Evolutionary conservation across 92 coral and sea anemone genomes (phyloP).

Genomic region (Heteractis magnifica): DNA sequence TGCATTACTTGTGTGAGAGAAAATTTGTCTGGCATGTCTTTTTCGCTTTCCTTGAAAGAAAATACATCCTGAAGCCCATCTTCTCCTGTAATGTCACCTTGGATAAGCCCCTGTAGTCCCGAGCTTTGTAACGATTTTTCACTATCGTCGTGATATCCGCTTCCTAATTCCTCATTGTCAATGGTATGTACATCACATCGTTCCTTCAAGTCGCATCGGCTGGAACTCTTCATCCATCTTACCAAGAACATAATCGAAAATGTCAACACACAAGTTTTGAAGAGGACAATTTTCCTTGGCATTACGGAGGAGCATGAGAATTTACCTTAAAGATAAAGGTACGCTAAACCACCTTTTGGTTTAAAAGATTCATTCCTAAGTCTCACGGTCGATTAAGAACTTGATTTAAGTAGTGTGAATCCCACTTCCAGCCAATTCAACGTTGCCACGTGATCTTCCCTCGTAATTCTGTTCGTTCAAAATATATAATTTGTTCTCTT

Average conservation of each 20-base stretch:
- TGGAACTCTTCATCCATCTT: neutral
- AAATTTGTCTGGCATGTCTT: neutral
- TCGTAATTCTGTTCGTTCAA: too few species aligned
- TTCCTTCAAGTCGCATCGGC: neutral
- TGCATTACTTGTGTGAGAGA: neutral
- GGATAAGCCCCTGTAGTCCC: neutral
- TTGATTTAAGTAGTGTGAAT: neutral
- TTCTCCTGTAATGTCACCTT: neutral
- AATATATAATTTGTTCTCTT: too few species aligned
- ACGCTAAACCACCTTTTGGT: neutral
- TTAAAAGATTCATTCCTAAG: neutral
- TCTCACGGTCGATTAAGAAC: neutral
- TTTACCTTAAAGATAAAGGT: neutral
- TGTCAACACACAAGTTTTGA: neutral
- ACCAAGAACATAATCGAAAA: neutral
- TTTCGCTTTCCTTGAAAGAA: neutral
- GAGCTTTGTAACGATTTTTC: neutral
- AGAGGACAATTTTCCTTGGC: neutral
- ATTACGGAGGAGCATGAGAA: neutral
- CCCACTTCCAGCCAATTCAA: neutral
- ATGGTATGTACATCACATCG: neutral
- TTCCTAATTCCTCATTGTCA: neutral
- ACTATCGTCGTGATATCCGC: neutral
- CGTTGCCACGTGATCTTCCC: neutral
- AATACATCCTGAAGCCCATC: neutral